These are phyloP conservation scores for Centroberyx gerrardi DNA, from an alignment of 2,797 vertebrate genomes.

Conservation along the genomic window DNA sequence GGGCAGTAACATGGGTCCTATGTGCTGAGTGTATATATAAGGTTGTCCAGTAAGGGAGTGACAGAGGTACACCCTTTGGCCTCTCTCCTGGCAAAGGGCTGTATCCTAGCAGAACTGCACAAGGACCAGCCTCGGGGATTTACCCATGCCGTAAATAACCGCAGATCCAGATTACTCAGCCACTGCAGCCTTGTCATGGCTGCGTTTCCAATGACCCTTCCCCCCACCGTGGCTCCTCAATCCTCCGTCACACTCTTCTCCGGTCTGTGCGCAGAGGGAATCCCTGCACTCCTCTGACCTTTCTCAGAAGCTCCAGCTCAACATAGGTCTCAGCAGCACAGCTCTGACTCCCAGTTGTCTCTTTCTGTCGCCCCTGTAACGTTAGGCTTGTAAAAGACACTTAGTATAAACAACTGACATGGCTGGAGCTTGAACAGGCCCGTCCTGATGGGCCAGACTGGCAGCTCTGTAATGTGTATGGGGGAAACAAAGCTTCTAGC, in stretches of 20 bases:
- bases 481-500: slow-evolving; percentile 37
- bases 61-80: slow-evolving; percentile 6
- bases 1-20: not conserved
- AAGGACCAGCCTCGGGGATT: slow-evolving; percentile 71
- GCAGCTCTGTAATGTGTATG: slow-evolving; percentile 23
- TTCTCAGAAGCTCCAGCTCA: slow-evolving; percentile 14
- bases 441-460: slow-evolving; percentile 46
- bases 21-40: not conserved
- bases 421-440: slow-evolving; percentile 42
- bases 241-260: not conserved
- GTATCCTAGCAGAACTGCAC: slow-evolving; percentile 25
- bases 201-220: slow-evolving; percentile 23
- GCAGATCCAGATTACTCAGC: slow-evolving; percentile 83
- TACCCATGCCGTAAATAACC: slow-evolving; percentile 82
- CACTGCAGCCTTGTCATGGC: slow-evolving; percentile 62
- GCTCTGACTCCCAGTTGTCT: not conserved
- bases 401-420: not conserved
- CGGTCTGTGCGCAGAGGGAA: slow-evolving; percentile 57
- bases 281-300: slow-evolving; percentile 62
- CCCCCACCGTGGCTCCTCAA: slow-evolving; percentile 7
- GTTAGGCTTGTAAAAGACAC: not conserved
- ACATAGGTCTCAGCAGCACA: not conserved
- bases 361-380: not conserved
- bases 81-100: slow-evolving; percentile 19
- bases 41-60: not conserved